Conservation (phyloP, 2,888 invertebrate genomes). For the Gerris lacustris region DNA sequence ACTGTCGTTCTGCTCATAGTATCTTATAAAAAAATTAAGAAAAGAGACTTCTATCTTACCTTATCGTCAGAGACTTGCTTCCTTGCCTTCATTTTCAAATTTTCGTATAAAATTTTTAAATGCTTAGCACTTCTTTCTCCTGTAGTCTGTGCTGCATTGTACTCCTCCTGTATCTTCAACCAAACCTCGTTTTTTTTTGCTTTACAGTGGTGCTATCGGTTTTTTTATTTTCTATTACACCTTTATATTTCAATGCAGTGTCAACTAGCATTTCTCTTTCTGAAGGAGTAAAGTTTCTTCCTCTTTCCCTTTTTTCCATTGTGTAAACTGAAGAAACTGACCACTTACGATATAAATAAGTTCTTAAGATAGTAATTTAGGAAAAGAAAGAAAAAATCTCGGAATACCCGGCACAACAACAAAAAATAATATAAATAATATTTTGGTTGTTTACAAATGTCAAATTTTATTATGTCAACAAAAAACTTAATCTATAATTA, state of each 20-base stretch:
- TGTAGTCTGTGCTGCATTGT: conserved; percentile 8
- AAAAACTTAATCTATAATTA: neutral
- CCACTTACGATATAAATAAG: neutral
- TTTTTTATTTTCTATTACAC: conserved; percentile 12
- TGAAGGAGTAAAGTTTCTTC: neutral
- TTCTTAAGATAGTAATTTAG: neutral
- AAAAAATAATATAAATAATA: neutral
- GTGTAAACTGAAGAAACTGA: neutral
- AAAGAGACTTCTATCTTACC: conserved; percentile 10
- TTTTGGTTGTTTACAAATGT: neutral
- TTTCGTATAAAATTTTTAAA: conserved; percentile 9
- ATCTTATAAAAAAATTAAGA: too few relatives aligned
- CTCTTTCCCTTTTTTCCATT: conserved; percentile 13
- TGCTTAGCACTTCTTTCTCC: conserved; percentile 6
- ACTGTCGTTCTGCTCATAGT: too few relatives aligned
- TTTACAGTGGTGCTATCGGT: neutral
- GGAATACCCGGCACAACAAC: neutral
- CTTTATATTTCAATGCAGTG: conserved; percentile 5
- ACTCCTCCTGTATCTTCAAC: conserved; percentile 8
- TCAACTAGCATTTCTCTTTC: conserved; percentile 6
- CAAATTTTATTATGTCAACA: neutral
- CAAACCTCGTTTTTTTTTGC: conserved; percentile 5
- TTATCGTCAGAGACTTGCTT: conserved; percentile 7
- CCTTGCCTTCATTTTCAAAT: conserved; percentile 13
- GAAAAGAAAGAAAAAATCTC: neutral